Conservation (phyloP, 2,888 invertebrate species). For the Steinernema carpocapsae region DNA sequence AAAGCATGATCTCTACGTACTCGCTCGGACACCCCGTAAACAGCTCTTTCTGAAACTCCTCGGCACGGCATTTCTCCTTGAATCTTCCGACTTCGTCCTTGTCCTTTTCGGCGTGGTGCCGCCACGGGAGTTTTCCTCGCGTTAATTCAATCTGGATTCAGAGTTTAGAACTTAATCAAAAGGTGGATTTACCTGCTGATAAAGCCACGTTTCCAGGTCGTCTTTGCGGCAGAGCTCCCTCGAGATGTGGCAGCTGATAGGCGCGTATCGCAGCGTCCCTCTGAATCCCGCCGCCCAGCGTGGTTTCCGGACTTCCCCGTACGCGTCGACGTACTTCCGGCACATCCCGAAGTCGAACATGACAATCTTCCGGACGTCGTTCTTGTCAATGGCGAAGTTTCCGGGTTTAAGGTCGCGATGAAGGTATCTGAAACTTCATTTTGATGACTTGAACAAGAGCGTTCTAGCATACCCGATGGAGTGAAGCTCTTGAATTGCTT, state of each 20-base stretch:
- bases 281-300: conserved; percentile 50
- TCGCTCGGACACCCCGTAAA: conserved; percentile 59
- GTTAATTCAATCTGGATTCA: conserved; percentile 49
- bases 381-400: conserved; percentile 52
- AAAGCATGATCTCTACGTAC: conserved; percentile 45
- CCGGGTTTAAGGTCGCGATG: conserved; percentile 55
- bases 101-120: conserved; percentile 43
- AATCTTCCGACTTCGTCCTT: conserved; percentile 38
- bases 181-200: conserved; percentile 41
- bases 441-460: no score
- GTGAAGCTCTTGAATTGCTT: conserved; percentile 56
- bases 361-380: conserved; percentile 47
- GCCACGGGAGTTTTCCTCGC: conserved; percentile 58
- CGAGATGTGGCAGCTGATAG: conserved; percentile 47
- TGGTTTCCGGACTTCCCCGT: conserved; percentile 41
- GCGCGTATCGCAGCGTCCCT: conserved; percentile 47
- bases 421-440: conserved; percentile 37
- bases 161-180: background rate
- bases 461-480: conserved; percentile 35
- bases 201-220: conserved; percentile 60
- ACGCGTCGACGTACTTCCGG: conserved; percentile 42
- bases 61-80: conserved; percentile 43
- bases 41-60: conserved; percentile 44
- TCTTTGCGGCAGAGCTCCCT: conserved; percentile 57
- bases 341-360: conserved; percentile 61